A percentile compares a stretch with the other conserved stretches of the same genome.
Evolutionary conservation across 2,888 invertebrate genomes (phyloP).

Genomic region (Galerucella nymphaeae): DNA sequence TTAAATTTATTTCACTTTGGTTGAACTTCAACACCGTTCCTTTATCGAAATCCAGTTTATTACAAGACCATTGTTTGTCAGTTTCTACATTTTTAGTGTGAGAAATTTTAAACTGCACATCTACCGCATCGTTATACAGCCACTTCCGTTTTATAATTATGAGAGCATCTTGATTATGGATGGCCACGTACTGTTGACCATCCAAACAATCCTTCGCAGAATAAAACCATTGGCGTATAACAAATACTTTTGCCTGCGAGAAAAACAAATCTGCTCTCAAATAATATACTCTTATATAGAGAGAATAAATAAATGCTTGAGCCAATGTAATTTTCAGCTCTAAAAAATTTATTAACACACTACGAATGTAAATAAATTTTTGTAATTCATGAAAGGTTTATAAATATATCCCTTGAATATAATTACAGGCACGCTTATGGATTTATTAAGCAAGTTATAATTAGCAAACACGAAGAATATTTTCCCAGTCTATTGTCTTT

Average conservation of each 20-base stretch:
- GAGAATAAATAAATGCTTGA: too few species aligned
- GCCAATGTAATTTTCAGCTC: too few species aligned
- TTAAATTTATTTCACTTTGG: neutral
- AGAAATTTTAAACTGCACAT: conserved; percentile 26
- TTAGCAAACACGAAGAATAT: conserved; percentile 11
- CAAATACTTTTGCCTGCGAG: neutral
- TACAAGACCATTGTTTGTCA: conserved; percentile 22
- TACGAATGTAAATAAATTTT: too few species aligned
- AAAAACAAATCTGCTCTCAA: too few species aligned
- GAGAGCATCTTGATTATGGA: conserved; percentile 44
- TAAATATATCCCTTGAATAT: neutral
- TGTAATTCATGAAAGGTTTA: neutral
- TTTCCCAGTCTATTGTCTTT: conserved; percentile 30
- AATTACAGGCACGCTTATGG: conserved; percentile 9
- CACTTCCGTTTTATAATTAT: conserved; percentile 51
- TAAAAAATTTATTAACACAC: too few species aligned
- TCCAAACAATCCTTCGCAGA: conserved; percentile 21
- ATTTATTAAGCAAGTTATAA: conserved; percentile 18
- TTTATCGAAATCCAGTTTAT: neutral
- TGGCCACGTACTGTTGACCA: conserved; percentile 46
- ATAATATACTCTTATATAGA: too few species aligned
- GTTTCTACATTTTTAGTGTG: conserved; percentile 26
- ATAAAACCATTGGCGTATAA: conserved; percentile 15
- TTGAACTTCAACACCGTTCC: too few species aligned
- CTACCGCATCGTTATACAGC: conserved; percentile 26